Evolutionary conservation across 2,113 vertebrate species (phyloP), one percentile per base, ranked within the genome.

Genomic region (Ahaetulla prasina): DNA sequence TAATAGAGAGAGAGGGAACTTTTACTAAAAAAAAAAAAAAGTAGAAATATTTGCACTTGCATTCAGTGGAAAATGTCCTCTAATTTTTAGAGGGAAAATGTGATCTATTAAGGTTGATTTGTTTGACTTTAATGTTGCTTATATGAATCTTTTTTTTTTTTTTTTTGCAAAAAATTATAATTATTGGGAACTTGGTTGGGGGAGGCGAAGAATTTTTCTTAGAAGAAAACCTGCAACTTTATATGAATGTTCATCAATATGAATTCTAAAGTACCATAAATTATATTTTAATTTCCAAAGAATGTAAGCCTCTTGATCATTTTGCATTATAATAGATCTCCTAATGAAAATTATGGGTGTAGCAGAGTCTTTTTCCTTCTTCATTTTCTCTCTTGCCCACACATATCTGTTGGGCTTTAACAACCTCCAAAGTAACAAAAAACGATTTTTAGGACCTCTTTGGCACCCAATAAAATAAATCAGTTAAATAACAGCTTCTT

Each of bases 381-480:
- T 9, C 43, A 8, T 86, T 20, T 60, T 35, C 80, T 10, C 22
- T 45, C 45, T 60, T 60, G 23, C 35, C 39, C 43, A 85, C 12
- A 45, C 74, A 63, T 92, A 89, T 92, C 74, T 5, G n/a, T 23
- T 85, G 88, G 68, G 53, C 53, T 85, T 89, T 88, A 89, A 20
- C 43, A 20, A 63, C 60, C 92, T 89, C 87, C 45, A 60, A 43
- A 89, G 53, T 85, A 92, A 92, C 60, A 57, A 60, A 60, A 85
- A 25, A n/a, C 0, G 22, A 35, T 80, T 60, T 89, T 49, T 30
- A 57, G 12, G 43, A 60, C 39, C 85, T 60, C 53, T 92, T 85
- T 39, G 30, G 45, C 47, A 30, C 85, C 39, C 30, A 80, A 16
- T 2, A 50, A 14, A 89, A 23, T 39, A 57, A 39, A 23, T 63